These are phyloP conservation scores for Chaetodon trifascialis DNA, from an alignment of 2,113 vertebrate species.

Conservation along the genomic window DNA sequence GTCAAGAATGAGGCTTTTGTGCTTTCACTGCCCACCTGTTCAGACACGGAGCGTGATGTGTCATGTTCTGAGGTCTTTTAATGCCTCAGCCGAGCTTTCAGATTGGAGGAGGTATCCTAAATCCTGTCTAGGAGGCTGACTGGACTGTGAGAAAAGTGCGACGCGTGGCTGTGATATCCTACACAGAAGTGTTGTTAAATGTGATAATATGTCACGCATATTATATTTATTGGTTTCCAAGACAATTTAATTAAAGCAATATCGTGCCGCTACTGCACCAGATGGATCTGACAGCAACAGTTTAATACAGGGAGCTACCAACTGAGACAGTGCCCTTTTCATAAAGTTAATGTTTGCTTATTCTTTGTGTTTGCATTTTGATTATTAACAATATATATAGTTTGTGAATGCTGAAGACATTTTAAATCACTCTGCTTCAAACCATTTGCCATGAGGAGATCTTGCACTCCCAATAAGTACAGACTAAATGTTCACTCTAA, in stretches of 20 bases:
- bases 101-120: not conserved
- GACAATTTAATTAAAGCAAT: constrained; percentile 19
- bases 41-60: not conserved
- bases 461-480: not conserved
- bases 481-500: not conserved
- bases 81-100: constrained; percentile 1
- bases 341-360: not conserved
- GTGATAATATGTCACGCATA: constrained; percentile 1
- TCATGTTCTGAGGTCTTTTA: not conserved
- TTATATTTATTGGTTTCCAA: constrained; percentile 22
- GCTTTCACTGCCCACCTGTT: constrained; percentile 11
- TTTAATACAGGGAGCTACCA: not conserved
- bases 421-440: not conserved
- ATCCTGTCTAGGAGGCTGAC: not conserved
- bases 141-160: not conserved
- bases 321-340: not conserved
- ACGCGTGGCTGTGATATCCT: not conserved
- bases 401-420: not conserved
- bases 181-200: not conserved
- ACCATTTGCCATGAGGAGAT: not conserved
- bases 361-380: not conserved
- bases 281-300: constrained; percentile 16
- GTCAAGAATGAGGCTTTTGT: constrained; percentile 28
- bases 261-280: constrained; percentile 4
- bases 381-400: constrained; percentile 11